Evolutionary conservation across 2,797 vertebrate species (phyloP).

Genomic region (Melanotaenia parkinsoni): DNA sequence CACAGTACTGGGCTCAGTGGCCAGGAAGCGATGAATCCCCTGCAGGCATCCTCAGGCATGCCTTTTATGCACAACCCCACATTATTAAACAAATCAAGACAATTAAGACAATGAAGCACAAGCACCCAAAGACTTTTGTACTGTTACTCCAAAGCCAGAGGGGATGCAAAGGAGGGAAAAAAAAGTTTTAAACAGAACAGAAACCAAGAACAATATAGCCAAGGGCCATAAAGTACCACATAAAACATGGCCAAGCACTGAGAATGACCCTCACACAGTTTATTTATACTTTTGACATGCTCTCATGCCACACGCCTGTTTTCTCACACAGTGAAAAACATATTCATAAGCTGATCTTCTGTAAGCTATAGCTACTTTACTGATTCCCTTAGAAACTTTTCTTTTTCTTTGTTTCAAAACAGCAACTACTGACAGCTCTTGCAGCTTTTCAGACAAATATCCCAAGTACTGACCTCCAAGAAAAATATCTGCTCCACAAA

Average conservation of each 20-base stretch:
- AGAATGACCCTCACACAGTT: not conserved
- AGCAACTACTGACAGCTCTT: not conserved
- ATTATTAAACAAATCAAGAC: not conserved
- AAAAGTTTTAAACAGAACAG: not conserved
- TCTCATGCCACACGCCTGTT: no score
- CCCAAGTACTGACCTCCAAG: no score
- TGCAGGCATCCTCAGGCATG: not conserved
- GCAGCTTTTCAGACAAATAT: no score
- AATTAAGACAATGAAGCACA: not conserved
- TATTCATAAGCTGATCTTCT: not conserved
- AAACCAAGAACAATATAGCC: not conserved
- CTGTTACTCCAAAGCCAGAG: not conserved
- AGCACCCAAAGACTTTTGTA: not conserved
- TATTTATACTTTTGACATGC: not conserved
- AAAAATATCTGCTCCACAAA: not conserved
- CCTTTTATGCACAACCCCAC: not conserved
- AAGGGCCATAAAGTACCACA: not conserved
- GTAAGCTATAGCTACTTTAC: not conserved
- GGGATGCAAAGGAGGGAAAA: not conserved
- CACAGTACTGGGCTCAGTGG: not conserved
- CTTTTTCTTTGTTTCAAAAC: not conserved
- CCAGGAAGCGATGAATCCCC: no score
- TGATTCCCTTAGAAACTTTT: no score
- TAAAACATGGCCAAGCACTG: not conserved
- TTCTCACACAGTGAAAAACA: no score